A percentile compares a stretch with the other conserved stretches of the same genome.
Conservation (phyloP, 2,797 vertebrate species). For the Chloroceryle inda region DNA sequence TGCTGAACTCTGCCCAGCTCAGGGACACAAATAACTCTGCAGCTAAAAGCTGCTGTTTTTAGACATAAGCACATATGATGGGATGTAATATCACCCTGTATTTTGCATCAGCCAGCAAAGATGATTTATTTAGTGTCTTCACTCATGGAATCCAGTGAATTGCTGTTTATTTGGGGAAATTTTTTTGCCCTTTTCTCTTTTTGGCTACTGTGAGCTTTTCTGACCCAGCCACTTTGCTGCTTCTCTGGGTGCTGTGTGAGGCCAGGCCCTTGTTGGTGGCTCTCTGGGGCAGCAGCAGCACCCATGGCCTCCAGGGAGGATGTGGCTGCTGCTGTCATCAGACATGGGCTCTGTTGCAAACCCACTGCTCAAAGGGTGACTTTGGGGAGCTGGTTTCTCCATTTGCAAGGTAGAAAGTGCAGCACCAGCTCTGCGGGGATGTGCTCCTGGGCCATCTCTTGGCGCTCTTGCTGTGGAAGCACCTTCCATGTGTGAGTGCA, state of each 20-base stretch:
- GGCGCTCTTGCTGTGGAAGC: not conserved
- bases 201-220: not conserved
- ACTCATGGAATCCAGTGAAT: not conserved
- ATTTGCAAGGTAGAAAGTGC: accelerated
- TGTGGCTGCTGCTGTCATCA: accelerated
- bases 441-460: not conserved
- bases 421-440: not conserved
- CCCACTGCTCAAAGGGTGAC: not conserved
- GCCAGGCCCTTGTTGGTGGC: not conserved
- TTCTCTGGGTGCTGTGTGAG: not conserved
- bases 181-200: not conserved
- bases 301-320: accelerated
- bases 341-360: not conserved
- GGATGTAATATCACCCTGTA: not conserved
- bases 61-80: accelerated
- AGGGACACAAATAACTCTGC: not conserved
- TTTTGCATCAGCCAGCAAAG: not conserved
- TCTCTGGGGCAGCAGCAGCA: not conserved
- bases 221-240: not conserved
- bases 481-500: accelerated
- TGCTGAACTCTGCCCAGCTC: not conserved
- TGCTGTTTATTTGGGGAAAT: not conserved
- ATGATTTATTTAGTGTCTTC: not conserved
- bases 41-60: not conserved
- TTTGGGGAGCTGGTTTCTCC: not conserved